These are phyloP conservation scores for Dugesia japonica DNA, from an alignment of 2,888 invertebrate species.

Conservation along the genomic window DNA sequence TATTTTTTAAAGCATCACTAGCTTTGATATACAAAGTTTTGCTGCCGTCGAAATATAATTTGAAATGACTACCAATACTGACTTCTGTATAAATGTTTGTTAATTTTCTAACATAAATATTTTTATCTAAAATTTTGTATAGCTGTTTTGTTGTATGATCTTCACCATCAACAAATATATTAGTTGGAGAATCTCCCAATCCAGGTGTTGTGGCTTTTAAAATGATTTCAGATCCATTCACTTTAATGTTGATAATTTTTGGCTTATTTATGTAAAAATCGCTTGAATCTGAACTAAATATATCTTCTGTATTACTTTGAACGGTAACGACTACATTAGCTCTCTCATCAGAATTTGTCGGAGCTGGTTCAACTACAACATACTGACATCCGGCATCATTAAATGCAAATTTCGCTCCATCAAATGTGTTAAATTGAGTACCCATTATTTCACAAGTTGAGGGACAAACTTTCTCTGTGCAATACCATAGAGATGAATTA, in stretches of 20 bases:
- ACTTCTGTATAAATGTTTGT: slow-evolving; percentile 27
- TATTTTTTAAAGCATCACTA: slow-evolving; percentile 12
- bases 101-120: not conserved
- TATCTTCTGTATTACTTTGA: slow-evolving; percentile 22
- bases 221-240: not conserved
- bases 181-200: slow-evolving; percentile 22
- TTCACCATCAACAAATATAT: not conserved
- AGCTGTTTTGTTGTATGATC: slow-evolving; percentile 25
- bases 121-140: not conserved
- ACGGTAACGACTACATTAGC: slow-evolving; percentile 26
- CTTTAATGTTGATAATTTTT: slow-evolving; percentile 17
- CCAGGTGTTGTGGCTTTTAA: slow-evolving; percentile 22
- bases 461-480: slow-evolving; percentile 38
- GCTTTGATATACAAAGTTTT: slow-evolving; percentile 30
- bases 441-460: slow-evolving; percentile 39
- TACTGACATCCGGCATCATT: slow-evolving; percentile 36
- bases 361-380: slow-evolving; percentile 36
- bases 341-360: slow-evolving; percentile 8
- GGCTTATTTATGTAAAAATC: slow-evolving; percentile 26
- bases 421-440: slow-evolving; percentile 41
- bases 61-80: slow-evolving; percentile 26
- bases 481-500: slow-evolving; percentile 38
- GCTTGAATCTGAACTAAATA: not conserved
- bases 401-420: slow-evolving; percentile 38
- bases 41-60: slow-evolving; percentile 30